Evolutionary conservation across 2,888 invertebrate genomes (phyloP).

Genomic region (Orgyia antiqua): DNA sequence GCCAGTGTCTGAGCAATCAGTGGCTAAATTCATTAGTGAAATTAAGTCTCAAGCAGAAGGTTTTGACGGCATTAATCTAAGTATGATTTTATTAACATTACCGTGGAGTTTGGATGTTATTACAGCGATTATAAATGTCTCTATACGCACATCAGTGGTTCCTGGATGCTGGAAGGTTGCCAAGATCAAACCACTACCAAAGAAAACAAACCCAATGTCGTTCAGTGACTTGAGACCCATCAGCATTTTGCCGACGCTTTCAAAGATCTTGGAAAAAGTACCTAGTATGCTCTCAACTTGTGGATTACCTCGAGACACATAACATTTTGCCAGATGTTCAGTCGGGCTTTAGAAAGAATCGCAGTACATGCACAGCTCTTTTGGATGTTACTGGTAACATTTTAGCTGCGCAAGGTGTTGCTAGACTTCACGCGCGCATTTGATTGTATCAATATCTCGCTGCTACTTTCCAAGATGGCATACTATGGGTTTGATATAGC

Average conservation of each 20-base stretch:
- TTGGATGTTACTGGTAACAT: slow-evolving; percentile 13
- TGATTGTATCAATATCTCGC: slow-evolving; percentile 10
- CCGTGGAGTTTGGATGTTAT: neutral
- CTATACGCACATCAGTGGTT: slow-evolving; percentile 1
- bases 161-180: slow-evolving; percentile 1
- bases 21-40: neutral
- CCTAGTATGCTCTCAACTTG: slow-evolving; percentile 6
- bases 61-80: neutral
- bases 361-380: slow-evolving; percentile 11
- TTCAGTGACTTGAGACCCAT: neutral
- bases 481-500: slow-evolving; percentile 12
- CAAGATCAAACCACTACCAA: neutral
- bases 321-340: slow-evolving; percentile 11
- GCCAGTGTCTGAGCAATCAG: no score
- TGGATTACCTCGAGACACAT: slow-evolving; percentile 6
- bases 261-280: neutral
- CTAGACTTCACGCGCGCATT: slow-evolving; percentile 19
- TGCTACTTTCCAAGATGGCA: slow-evolving; percentile 10
- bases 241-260: neutral
- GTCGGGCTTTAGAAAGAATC: slow-evolving; percentile 13
- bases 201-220: neutral
- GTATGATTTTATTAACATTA: neutral
- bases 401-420: slow-evolving; percentile 9
- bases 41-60: neutral
- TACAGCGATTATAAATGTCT: neutral